phyloP scores from a whole-genome alignment of 1,140 invertebrate species.

The Gryon sp. region DNA sequence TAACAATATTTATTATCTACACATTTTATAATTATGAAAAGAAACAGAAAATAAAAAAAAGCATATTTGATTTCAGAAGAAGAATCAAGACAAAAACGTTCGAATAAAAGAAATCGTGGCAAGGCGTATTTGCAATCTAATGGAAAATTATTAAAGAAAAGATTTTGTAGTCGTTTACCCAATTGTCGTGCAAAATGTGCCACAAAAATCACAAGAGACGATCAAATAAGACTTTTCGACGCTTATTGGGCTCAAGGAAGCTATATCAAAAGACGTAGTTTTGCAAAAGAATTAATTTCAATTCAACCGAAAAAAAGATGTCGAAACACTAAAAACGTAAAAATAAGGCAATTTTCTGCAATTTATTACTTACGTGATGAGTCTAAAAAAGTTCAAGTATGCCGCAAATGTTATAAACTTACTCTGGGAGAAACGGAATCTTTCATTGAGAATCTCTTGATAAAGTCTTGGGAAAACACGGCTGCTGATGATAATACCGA shows the following conservation, averaged over 20 bases:
- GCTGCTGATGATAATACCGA: neutral
- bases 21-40: too few species aligned
- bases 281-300: neutral
- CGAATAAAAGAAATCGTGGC: neutral
- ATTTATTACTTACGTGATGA: slow-evolving; percentile 11
- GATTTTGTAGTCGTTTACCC: neutral
- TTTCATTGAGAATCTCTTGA: slow-evolving; percentile 14
- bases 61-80: too few species aligned
- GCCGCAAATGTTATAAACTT: slow-evolving; percentile 11
- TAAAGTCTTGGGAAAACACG: neutral
- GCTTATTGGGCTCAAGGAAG: slow-evolving; percentile 22
- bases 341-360: slow-evolving; percentile 3
- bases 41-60: too few species aligned
- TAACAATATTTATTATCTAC: too few species aligned
- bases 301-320: neutral
- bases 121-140: neutral
- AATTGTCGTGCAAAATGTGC: neutral
- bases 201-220: neutral
- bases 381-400: slow-evolving; percentile 1
- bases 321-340: neutral
- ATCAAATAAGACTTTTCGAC: slow-evolving; percentile 15
- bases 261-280: neutral
- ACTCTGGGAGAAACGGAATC: slow-evolving; percentile 29
- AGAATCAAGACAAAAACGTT: slow-evolving; percentile 1
- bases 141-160: neutral